Percentiles rank a stretch among this genome's conserved stretches.
These are phyloP conservation scores for Meta bourneti DNA, from an alignment of 2,888 invertebrate species.

Conservation along the genomic window DNA sequence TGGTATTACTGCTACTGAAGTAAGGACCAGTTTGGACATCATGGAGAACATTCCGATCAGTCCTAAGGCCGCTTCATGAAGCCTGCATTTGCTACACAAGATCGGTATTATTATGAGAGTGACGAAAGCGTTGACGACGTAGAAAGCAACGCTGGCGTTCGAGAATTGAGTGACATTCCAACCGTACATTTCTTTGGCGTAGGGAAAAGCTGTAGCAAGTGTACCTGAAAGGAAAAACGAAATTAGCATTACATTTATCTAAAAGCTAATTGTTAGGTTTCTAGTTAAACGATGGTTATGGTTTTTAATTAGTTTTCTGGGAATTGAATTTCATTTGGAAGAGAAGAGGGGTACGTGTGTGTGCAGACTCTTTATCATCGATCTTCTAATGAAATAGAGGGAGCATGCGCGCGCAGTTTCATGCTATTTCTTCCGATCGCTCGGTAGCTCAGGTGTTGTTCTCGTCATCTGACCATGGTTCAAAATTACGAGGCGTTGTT, in stretches of 20 bases:
- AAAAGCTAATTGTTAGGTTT: no score
- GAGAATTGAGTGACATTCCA: conserved; percentile 57
- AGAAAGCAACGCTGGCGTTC: conserved; percentile 43
- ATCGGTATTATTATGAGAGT: conserved; percentile 36
- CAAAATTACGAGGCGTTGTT: no score
- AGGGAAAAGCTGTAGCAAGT: conserved; percentile 25
- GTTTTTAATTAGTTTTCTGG: no score
- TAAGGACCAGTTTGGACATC: conserved; percentile 43
- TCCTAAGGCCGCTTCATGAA: conserved; percentile 61
- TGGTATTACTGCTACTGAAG: conserved; percentile 11
- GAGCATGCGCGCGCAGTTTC: no score
- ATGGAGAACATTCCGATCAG: conserved; percentile 58
- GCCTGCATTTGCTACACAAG: conserved; percentile 33
- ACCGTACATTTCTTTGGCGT: conserved; percentile 38
- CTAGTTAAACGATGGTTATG: no score
- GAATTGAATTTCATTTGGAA: no score
- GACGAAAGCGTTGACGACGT: conserved; percentile 23
- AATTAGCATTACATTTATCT: not conserved
- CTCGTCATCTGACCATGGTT: no score
- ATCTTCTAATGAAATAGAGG: no score
- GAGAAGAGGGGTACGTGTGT: no score
- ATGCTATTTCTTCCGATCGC: no score
- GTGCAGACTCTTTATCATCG: no score
- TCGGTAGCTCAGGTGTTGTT: no score
- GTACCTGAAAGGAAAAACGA: conserved; percentile 29